These are phyloP conservation scores for Gallinago nigripennis DNA, from an alignment of 2,797 vertebrate species.

Conservation along the genomic window DNA sequence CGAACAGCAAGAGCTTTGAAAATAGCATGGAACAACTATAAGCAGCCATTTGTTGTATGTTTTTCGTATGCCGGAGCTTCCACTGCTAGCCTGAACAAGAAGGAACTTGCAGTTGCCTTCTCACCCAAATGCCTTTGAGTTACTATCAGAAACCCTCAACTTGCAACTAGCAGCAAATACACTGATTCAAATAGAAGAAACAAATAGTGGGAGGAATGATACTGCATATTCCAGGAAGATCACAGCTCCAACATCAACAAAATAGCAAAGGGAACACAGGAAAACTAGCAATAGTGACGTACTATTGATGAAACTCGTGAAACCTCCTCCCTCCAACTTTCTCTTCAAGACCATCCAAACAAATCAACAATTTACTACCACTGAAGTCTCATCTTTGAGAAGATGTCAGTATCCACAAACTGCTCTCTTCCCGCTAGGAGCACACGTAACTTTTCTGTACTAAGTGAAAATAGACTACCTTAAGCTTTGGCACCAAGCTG, in stretches of 20 bases:
- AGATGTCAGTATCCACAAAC: not conserved
- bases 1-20: not conserved
- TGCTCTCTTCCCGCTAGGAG: not conserved
- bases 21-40: not conserved
- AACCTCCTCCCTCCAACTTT: not conserved
- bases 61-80: not conserved
- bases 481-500: not conserved
- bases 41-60: not conserved
- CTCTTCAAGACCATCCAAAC: not conserved
- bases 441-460: not conserved
- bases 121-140: conserved; percentile 56
- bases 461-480: not conserved
- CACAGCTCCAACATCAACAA: not conserved
- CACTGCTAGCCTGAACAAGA: conserved; percentile 43
- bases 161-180: not conserved
- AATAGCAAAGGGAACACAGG: not conserved
- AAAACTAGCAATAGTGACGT: not conserved
- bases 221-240: not conserved
- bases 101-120: conserved; percentile 29
- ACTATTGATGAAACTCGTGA: not conserved
- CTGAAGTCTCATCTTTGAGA: not conserved
- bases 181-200: conserved; percentile 5
- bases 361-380: not conserved
- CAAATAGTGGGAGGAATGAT: not conserved
- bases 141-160: not conserved